phyloP scores from a whole-genome alignment of 2,888 invertebrate genomes.

The Harpagoxenus sublaevis region DNA sequence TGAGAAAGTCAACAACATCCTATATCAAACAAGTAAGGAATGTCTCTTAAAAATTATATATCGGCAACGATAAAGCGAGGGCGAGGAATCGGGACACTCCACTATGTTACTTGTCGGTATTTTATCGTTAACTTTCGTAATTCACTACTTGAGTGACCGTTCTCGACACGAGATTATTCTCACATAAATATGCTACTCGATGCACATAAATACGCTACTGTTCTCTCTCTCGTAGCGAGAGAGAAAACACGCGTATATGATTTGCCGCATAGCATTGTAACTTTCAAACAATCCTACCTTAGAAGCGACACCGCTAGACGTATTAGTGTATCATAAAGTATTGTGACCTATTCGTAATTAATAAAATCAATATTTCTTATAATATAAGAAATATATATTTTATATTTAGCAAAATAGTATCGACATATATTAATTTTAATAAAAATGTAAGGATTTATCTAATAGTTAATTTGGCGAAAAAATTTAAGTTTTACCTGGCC shows the following conservation, averaged over 20 bases:
- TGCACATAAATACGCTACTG: constrained; percentile 68
- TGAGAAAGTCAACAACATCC: neutral
- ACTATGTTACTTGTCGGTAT: constrained; percentile 24
- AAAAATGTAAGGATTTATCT: neutral
- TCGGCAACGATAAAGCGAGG: constrained; percentile 14
- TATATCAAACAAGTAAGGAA: neutral
- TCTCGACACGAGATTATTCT: constrained; percentile 69
- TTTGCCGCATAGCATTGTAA: constrained; percentile 53
- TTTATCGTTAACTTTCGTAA: constrained; percentile 63
- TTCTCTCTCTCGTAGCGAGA: constrained; percentile 57
- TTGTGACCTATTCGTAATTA: no score
- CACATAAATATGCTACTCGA: constrained; percentile 50
- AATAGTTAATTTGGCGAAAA: neutral
- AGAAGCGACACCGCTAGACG: neutral
- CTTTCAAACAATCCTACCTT: constrained; percentile 33
- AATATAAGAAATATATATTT: no score
- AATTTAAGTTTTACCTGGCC: neutral
- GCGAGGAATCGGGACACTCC: neutral
- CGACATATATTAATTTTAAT: neutral
- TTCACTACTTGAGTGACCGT: constrained; percentile 68
- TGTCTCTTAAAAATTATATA: neutral
- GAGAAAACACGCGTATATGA: constrained; percentile 35
- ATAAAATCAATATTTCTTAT: neutral
- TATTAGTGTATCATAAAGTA: neutral
- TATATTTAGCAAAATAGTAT: neutral